Evolutionary conservation across 2,888 invertebrate species (phyloP), one percentile per base, ranked within the genome.

Genomic region (Molorchus minor): DNA sequence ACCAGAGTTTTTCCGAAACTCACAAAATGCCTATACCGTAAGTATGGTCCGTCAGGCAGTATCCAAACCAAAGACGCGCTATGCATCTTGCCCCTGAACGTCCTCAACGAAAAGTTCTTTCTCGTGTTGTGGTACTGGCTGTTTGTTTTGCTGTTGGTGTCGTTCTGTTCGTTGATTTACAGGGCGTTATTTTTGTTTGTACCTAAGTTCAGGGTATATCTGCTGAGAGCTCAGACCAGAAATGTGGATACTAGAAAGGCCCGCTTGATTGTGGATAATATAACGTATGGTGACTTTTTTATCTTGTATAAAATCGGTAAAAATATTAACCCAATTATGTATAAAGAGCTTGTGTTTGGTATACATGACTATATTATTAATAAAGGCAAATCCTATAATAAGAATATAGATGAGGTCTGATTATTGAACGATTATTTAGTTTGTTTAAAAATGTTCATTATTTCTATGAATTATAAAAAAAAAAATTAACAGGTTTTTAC

Each of bases 51-150:
- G 0, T 83, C 85, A 0, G 90, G 89, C 2, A 77, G 82, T 2
- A 64, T 85, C 1, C 84, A 88, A 69, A 72, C 78, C 0, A 81
- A 82, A 61, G 89, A 90, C 71, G 84, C 86, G 0, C 81, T 92
- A 0, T 93, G 93, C 69, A 83, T 92, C n/a, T 80, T 93, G 10
- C 89, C 92, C 0, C 73, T 92, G 5, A 93, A 93, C 73, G 87
- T 91, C 65, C 85, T 93, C 38, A 92, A 93, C 73, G 92, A 92
- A 74, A 93, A 92, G 76, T 85, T 92, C 65, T 91, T 90, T 71
- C 82, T 88, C 1, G 85, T 91, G 45, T 78, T 91, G 0, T 91
- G 90, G 89, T 86, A 88, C 75, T 92, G 93, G 89, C 83, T 92
- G 10, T 81, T 88, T 17, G 76, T 88, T 40, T 82, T 93, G 47